phyloP scores from a whole-genome alignment of 2,888 invertebrate species.

The Andrena flavipes region DNA sequence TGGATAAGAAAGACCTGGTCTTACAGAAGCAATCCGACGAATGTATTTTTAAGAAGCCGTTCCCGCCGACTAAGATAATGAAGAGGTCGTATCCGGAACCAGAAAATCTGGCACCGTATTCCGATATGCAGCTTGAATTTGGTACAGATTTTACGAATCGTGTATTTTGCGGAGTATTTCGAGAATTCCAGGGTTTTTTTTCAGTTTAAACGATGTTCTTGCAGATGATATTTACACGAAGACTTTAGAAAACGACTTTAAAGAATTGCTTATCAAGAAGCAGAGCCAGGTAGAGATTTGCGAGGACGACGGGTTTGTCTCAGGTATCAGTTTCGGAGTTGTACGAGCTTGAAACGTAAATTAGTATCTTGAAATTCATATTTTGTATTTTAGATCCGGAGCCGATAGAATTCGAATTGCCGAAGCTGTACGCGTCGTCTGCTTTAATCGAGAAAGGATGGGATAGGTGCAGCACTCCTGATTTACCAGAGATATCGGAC shows the following conservation, averaged over 20 bases:
- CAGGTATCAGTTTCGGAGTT: constrained; percentile 62
- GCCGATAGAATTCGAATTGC: constrained; percentile 31
- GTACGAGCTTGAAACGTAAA: not conserved
- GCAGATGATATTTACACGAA: constrained; percentile 53
- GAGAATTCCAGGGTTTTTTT: not conserved
- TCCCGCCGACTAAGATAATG: constrained; percentile 42
- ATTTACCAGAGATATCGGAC: constrained; percentile 64
- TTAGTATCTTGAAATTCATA: not conserved
- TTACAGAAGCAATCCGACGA: constrained; percentile 51
- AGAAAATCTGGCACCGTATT: constrained; percentile 67
- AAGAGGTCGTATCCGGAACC: constrained; percentile 62
- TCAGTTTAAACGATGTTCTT: constrained; percentile 12
- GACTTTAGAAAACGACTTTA: constrained; percentile 58
- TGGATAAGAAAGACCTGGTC: constrained; percentile 44
- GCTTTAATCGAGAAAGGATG: not conserved
- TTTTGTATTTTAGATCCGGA: constrained; percentile 46
- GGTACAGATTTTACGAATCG: constrained; percentile 22
- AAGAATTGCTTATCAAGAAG: constrained; percentile 34
- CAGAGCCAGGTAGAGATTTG: constrained; percentile 21
- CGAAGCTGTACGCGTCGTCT: constrained; percentile 10
- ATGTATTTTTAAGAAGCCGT: constrained; percentile 69
- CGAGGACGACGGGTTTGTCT: constrained; percentile 70
- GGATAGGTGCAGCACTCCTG: constrained; percentile 7
- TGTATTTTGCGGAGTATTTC: not conserved
- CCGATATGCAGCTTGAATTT: constrained; percentile 57